These are phyloP conservation scores for Raja brachyura DNA, from an alignment of 2,113 vertebrate genomes.

Conservation along the genomic window DNA sequence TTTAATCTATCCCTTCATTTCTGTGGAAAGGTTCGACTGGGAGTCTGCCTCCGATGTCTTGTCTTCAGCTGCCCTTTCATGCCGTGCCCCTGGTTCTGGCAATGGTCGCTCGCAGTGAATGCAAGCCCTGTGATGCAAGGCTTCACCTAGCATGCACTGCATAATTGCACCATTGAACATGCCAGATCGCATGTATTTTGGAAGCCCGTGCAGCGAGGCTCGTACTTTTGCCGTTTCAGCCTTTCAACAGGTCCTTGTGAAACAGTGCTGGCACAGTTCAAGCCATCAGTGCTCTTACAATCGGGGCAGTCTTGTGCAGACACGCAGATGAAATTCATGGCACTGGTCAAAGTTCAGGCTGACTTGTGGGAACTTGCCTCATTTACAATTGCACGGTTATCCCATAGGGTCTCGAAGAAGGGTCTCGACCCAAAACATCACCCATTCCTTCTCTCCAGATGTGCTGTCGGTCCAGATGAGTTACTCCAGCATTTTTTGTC, in stretches of 20 bases:
- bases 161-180: constrained; percentile 25
- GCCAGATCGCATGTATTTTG: constrained; percentile 12
- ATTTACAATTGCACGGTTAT: not conserved
- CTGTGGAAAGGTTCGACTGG: not conserved
- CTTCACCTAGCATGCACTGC: not conserved
- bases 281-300: not conserved
- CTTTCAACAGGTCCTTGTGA: constrained; percentile 20
- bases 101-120: not conserved
- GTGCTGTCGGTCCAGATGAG: too few relatives aligned
- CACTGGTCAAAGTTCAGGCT: constrained; percentile 18
- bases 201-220: not conserved
- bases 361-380: constrained; percentile 9
- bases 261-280: constrained; percentile 15
- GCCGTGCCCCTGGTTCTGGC: not conserved
- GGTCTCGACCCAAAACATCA: too few relatives aligned
- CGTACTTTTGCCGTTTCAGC: not conserved
- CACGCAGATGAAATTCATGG: constrained; percentile 7
- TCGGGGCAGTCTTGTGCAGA: not conserved
- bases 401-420: not conserved
- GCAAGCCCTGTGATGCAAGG: not conserved
- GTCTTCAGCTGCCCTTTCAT: not conserved
- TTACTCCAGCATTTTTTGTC: too few relatives aligned
- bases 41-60: not conserved
- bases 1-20: not conserved
- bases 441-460: too few relatives aligned